A percentile compares a stretch with the other conserved stretches of the same genome.
phyloP scores from a whole-genome alignment of 2,113 vertebrate genomes.

The Ictidomys tridecemlineatus region DNA sequence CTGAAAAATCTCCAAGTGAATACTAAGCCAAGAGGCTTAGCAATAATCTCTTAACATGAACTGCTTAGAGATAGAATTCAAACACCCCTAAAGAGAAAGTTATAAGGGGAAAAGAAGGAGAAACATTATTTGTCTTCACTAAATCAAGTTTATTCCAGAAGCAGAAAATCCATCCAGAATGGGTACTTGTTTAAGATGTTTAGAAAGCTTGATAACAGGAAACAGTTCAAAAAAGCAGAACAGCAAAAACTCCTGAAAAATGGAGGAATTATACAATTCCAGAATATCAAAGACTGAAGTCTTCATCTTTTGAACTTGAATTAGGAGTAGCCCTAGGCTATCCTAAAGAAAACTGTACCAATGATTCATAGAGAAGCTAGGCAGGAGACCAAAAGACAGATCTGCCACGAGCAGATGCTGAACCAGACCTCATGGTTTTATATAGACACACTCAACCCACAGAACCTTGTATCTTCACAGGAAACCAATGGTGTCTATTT shows the following conservation, averaged over 20 bases:
- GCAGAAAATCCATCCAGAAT: not conserved
- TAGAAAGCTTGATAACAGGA: slow-evolving; percentile 13
- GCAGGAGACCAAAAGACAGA: not conserved
- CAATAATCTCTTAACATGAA: not conserved
- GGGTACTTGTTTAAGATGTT: not conserved
- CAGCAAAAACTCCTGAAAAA: not conserved
- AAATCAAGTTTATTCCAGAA: slow-evolving; percentile 22
- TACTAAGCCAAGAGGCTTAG: slow-evolving; percentile 27
- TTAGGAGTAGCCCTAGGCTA: not conserved
- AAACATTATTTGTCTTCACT: not conserved
- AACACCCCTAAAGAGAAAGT: slow-evolving; percentile 1
- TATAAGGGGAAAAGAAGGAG: not conserved
- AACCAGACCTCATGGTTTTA: not conserved
- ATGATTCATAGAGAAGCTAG: slow-evolving; percentile 4
- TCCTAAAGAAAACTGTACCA: not conserved
- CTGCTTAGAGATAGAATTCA: slow-evolving; percentile 38
- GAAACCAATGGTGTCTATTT: not conserved
- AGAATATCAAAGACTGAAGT: not conserved
- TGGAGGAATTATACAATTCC: not conserved
- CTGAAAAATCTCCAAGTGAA: not conserved
- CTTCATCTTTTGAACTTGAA: slow-evolving; percentile 28
- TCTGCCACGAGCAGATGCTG: not conserved
- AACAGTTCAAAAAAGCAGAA: not conserved
- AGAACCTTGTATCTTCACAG: not conserved
- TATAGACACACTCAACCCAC: not conserved